These are phyloP conservation scores for Hirtodrosophila trivittata DNA, from an alignment of 2,888 invertebrate species.

Conservation along the genomic window DNA sequence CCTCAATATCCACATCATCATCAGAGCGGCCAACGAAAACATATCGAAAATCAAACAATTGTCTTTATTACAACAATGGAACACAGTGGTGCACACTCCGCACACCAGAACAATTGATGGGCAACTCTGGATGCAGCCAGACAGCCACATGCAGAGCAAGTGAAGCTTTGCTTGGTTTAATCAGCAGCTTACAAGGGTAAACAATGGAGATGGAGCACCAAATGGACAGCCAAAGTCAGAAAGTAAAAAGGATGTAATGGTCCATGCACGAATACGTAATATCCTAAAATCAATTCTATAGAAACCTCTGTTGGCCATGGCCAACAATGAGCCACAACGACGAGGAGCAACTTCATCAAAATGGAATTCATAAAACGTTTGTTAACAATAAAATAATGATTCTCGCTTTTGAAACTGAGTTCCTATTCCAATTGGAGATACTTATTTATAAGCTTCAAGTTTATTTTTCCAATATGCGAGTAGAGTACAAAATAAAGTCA, in stretches of 20 bases:
- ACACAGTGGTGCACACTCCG: conserved; percentile 43
- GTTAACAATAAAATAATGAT: too few relatives aligned
- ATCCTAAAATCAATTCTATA: conserved; percentile 25
- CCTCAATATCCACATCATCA: not conserved
- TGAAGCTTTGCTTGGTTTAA: conserved; percentile 67
- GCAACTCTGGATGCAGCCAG: conserved; percentile 1
- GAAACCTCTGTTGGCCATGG: too few relatives aligned
- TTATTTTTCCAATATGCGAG: too few relatives aligned
- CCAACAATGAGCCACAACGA: too few relatives aligned
- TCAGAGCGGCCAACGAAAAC: conserved; percentile 45
- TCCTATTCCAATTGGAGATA: too few relatives aligned
- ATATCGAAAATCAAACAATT: conserved; percentile 79
- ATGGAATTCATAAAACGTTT: too few relatives aligned
- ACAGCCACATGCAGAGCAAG: not conserved
- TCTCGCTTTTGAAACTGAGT: too few relatives aligned
- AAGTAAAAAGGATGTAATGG: conserved; percentile 41
- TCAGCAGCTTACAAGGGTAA: conserved; percentile 78
- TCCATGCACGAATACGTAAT: conserved; percentile 37
- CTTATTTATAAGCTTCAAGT: too few relatives aligned
- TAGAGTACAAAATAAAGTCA: too few relatives aligned
- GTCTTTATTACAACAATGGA: conserved; percentile 73
- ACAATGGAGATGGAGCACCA: conserved; percentile 48
- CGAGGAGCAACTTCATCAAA: too few relatives aligned
- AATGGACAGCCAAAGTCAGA: conserved; percentile 48
- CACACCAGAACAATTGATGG: conserved; percentile 62